Evolutionary conservation across 2,113 vertebrate genomes (phyloP).

Genomic region (Thalassarche chlororhynchos): DNA sequence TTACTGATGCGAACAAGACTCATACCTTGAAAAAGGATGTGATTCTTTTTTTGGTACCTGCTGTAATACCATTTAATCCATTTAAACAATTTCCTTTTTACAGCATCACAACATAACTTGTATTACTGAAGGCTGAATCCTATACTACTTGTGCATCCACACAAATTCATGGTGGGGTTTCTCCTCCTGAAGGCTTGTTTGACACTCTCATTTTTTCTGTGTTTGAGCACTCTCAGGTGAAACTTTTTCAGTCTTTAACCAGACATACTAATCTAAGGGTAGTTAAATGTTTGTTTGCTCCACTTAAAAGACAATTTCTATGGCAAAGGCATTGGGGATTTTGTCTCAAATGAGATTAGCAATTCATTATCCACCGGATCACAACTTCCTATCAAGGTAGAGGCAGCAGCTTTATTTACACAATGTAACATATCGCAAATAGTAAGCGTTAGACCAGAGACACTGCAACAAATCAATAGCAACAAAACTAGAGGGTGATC

Average conservation of each 20-base stretch:
- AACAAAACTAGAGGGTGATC: background rate
- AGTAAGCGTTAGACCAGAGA: background rate
- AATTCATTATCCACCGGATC: background rate
- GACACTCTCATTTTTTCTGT: background rate
- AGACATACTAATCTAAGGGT: background rate
- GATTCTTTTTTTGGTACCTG: background rate
- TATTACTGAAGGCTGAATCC: background rate
- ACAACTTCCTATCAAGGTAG: background rate
- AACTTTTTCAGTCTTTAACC: background rate
- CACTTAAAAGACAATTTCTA: background rate
- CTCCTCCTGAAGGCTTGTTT: constrained; percentile 19
- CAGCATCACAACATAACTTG: background rate
- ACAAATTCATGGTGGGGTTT: constrained; percentile 10
- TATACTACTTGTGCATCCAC: background rate
- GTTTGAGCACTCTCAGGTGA: background rate
- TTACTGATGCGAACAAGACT: background rate
- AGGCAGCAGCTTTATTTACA: background rate
- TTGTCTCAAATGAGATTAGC: background rate
- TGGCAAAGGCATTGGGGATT: background rate
- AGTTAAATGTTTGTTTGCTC: background rate
- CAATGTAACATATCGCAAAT: background rate
- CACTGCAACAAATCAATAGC: background rate
- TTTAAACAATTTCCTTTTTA: background rate
- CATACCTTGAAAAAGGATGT: background rate
- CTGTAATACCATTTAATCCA: background rate